Base-by-base conservation (phyloP, 2,797 vertebrate species). In the Acridotheres tristis region DNA sequence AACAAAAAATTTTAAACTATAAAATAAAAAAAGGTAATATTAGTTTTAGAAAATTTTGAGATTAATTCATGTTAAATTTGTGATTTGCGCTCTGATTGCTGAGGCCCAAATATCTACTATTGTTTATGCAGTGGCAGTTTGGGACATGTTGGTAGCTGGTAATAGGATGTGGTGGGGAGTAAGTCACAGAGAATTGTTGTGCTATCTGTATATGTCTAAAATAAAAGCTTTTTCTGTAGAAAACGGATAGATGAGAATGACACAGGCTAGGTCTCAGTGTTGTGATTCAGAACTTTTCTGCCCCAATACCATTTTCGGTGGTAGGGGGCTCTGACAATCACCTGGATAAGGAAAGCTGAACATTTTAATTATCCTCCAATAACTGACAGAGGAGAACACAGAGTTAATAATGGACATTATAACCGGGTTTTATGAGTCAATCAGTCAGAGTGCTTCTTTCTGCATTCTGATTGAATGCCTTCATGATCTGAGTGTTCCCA, bases 371-470 rank as follows among this genome's bases (percentile, higher is more conserved):
- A 54, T 29, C 13, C 8, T 62, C 13, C 36, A 36, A 36, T 3
- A 7, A 67, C 30, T 73, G 34, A 51, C 43, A 59, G 23, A 58
- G 66, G 72, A 72, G 19, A 88, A 43, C 38, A 27, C 16, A 43
- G 21, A 79, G n/a, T 69, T 57, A 51, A 65, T 67, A 89, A 76
- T 16, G 30, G 32, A 4, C 7, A 43, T 18, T 75, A 51, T 38
- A 34, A 27, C 62, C 78, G 51, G 6, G 3, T n/a, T 90, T 94
- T 91, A 68, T 76, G 23, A 63, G 62, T 23, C 26, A 91, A 16
- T 63, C 65, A 58, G 75, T 80, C 25, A 61, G 81, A 96, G 45
- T 65, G 36, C 30, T 21, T 93, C 61, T 48, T 45, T 74, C 79
- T 90, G 26, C 45, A 48, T 62, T 84, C 74, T 71, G 12, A 21